phyloP scores from a whole-genome alignment of 2,888 invertebrate genomes.

The Diogma glabrata region DNA sequence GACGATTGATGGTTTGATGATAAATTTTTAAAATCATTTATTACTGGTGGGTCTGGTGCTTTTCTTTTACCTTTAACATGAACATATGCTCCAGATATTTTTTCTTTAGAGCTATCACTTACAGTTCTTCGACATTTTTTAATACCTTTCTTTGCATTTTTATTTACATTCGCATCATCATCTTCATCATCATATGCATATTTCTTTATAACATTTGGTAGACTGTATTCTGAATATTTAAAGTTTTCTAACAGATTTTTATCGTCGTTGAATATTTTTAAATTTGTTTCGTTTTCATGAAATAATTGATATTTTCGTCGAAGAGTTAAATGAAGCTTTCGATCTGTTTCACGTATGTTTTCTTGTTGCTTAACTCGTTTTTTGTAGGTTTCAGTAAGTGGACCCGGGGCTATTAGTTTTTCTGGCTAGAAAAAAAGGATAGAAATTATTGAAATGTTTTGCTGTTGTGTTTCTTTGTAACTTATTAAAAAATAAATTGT shows the following conservation, averaged over 20 bases:
- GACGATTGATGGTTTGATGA: no score
- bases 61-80: conserved; percentile 67
- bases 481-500: no score
- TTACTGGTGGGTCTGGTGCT: conserved; percentile 57
- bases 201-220: conserved; percentile 25
- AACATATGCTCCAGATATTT: conserved; percentile 42
- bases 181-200: conserved; percentile 10
- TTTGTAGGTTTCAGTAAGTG: conserved; percentile 52
- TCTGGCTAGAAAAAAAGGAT: conserved; percentile 27
- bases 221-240: conserved; percentile 30
- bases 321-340: conserved; percentile 42
- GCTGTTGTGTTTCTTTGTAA: no score
- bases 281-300: neutral
- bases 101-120: conserved; percentile 49
- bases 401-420: conserved; percentile 40
- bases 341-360: conserved; percentile 41
- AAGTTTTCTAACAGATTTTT: no score
- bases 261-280: no score
- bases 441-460: no score
- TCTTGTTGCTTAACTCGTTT: conserved; percentile 30
- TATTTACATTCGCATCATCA: conserved; percentile 9
- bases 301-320: conserved; percentile 52
- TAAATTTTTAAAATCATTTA: conserved; percentile 17
- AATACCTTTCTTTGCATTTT: conserved; percentile 24
- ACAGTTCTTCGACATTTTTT: conserved; percentile 43